Evolutionary conservation across 2,797 vertebrate genomes (phyloP), one percentile per base, ranked within the genome.

Genomic region (Darevskia mixta): DNA sequence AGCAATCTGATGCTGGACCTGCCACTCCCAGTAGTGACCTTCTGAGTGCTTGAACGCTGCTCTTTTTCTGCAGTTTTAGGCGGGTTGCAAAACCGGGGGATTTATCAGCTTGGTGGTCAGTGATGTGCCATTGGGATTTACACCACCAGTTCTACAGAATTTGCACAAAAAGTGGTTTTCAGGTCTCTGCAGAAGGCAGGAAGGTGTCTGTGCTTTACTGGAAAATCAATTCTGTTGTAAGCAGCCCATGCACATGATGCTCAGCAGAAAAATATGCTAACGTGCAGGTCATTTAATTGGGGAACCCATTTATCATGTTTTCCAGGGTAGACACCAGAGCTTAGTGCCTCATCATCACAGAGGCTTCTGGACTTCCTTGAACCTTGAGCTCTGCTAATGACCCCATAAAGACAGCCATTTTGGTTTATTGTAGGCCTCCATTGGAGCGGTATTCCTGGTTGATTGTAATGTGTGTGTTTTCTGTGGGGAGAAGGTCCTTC

Each of bases 251-350:
- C n/a, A 87, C 90, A 90, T 95, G 92, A 93, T 82, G 78, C 92
- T 95, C 93, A 93, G 93, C 92, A 94, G 87, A 90, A 94, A 95
- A 93, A 94, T 91, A 94, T 93, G 94, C 94, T 92, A 95, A 92
- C 92, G 88, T 87, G 72, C 80, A 91, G 90, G 89, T 90, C 92
- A 90, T 90, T 92, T 49, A 55, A 95, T 94, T 90, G 93, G 94
- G 94, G 94, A 95, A 94, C 90, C 92, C 93, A 95, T 95, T 94
- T 94, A 95, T 95, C 93, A 94, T 89, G 17, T 89, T 91, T 94
- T 93, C 88, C 75, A 17, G 91, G 93, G 91, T 89, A 83, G 88
- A 91, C 71, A 20, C n/a, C 76, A 90, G 80, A 90, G 87, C 89
- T n/a, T 73, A 64, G 58, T 69, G 89, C 27, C 77, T 80, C 77